A percentile compares a stretch with the other conserved stretches of the same genome.
These are phyloP conservation scores for Rhamphomyia laevipes DNA, from an alignment of 2,888 invertebrate species.

Conservation along the genomic window DNA sequence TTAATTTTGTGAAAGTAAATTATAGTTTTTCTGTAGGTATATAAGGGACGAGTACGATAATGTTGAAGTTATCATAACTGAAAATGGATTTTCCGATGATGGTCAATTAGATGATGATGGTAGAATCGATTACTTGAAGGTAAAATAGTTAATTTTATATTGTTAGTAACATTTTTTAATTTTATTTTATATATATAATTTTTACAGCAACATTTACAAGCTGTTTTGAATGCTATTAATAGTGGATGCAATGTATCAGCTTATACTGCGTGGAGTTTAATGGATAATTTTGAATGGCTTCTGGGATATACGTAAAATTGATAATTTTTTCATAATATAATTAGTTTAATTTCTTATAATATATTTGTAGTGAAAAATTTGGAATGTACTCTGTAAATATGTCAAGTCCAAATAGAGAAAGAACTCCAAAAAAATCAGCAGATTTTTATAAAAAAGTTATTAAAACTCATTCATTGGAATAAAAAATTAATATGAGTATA, in stretches of 20 bases:
- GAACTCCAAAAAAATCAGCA: conserved; percentile 53
- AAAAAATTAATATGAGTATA: too few relatives aligned
- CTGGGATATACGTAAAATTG: conserved; percentile 25
- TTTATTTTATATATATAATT: conserved; percentile 36
- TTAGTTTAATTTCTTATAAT: conserved; percentile 7
- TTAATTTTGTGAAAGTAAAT: not conserved
- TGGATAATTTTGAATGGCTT: conserved; percentile 31
- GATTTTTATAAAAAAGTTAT: conserved; percentile 44
- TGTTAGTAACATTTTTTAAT: not conserved
- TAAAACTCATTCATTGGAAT: conserved; percentile 23
- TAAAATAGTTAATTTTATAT: conserved; percentile 6
- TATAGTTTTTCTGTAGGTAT: conserved; percentile 29
- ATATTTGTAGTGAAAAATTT: conserved; percentile 47
- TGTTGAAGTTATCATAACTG: conserved; percentile 44
- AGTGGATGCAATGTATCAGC: conserved; percentile 24
- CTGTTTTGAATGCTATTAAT: conserved; percentile 23
- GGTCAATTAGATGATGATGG: conserved; percentile 31
- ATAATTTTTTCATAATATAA: not conserved
- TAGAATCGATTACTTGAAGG: conserved; percentile 28
- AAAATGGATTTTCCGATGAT: conserved; percentile 46
- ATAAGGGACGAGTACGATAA: conserved; percentile 45
- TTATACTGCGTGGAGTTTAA: conserved; percentile 27
- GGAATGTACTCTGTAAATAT: conserved; percentile 60
- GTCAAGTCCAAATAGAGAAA: conserved; percentile 42
- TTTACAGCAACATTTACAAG: conserved; percentile 24